Conservation (phyloP, 2,888 invertebrate species). For the Lagria hirta region DNA sequence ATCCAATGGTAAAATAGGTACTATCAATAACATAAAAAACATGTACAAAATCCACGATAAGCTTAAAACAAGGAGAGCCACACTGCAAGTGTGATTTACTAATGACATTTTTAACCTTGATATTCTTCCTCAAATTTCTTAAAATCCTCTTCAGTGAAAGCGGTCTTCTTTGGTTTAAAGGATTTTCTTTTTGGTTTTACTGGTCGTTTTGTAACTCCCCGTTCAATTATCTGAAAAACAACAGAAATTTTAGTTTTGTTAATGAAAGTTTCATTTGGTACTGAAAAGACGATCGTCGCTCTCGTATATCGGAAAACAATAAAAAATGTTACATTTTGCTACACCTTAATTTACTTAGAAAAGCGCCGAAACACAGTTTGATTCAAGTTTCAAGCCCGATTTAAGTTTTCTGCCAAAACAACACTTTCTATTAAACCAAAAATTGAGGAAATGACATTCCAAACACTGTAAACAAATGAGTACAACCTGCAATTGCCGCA, state of each 20-base stretch:
- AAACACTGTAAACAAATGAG: too few species aligned
- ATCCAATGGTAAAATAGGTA: slow-evolving; percentile 47
- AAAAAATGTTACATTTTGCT: too few species aligned
- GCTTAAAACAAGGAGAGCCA: slow-evolving; percentile 37
- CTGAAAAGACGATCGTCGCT: too few species aligned
- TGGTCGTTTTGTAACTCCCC: slow-evolving; percentile 59
- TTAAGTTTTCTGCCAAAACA: too few species aligned
- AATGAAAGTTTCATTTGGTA: too few species aligned
- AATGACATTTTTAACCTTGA: slow-evolving; percentile 54
- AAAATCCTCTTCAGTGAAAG: slow-evolving; percentile 71
- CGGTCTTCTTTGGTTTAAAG: slow-evolving; percentile 59
- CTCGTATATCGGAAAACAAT: too few species aligned
- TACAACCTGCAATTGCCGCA: too few species aligned
- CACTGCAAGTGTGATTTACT: slow-evolving; percentile 39
- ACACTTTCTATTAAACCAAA: too few species aligned
- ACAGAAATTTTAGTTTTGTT: slow-evolving; percentile 6
- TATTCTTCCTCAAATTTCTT: slow-evolving; percentile 67
- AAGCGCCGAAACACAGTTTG: too few species aligned
- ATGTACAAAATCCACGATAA: slow-evolving; percentile 37
- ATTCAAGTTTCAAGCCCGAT: too few species aligned
- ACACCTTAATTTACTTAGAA: too few species aligned
- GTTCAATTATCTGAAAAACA: slow-evolving; percentile 57
- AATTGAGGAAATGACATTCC: slow-evolving; percentile 6
- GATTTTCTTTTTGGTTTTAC: slow-evolving; percentile 52
- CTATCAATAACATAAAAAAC: slow-evolving; percentile 43